These are phyloP conservation scores for Hemichromis elongatus DNA, from an alignment of 2,113 vertebrate species.

Conservation along the genomic window DNA sequence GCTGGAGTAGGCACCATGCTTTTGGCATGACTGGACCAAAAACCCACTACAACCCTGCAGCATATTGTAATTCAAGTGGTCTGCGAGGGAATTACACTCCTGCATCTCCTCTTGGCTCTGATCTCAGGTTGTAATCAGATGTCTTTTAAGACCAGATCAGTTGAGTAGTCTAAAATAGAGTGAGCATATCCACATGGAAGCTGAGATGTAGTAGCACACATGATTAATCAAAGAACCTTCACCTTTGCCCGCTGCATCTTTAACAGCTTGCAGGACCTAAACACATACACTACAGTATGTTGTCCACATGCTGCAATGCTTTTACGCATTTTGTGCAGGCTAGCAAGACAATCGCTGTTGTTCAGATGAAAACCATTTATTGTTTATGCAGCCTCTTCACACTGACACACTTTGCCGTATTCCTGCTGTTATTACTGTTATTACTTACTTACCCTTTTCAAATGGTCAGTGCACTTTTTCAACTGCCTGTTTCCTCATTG, in stretches of 20 bases:
- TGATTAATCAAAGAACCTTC: neutral
- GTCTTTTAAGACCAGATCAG: neutral
- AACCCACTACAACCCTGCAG: neutral
- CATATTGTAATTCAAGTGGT: neutral
- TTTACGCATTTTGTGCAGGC: neutral
- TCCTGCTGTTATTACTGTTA: neutral
- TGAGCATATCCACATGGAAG: neutral
- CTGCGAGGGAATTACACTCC: neutral
- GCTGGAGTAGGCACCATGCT: neutral
- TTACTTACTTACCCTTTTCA: neutral
- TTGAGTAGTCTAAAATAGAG: neutral
- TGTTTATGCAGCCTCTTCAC: neutral
- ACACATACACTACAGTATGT: neutral
- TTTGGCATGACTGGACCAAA: neutral
- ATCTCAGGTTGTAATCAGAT: neutral
- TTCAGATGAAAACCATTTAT: neutral
- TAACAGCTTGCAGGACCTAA: neutral
- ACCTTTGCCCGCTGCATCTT: neutral
- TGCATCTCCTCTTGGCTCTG: neutral
- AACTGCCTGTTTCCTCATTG: neutral
- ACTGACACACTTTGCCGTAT: neutral
- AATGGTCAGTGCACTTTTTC: constrained; percentile 1
- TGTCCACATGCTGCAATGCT: neutral
- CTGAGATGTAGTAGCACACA: neutral
- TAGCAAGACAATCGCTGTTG: neutral